Conservation (phyloP, 1,140 invertebrate genomes). For the Contarinia nasturtii region DNA sequence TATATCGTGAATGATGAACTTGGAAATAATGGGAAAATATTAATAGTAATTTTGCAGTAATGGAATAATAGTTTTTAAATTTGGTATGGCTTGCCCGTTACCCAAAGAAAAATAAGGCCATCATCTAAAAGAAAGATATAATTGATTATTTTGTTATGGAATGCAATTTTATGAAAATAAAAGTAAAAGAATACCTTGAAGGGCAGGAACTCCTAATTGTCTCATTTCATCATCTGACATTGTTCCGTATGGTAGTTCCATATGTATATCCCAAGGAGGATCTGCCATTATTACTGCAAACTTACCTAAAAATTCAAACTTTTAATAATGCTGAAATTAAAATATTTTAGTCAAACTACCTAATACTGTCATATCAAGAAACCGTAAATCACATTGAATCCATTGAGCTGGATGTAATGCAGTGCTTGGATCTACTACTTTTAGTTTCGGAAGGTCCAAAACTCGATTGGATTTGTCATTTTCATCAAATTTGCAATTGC, state of each 20-base stretch:
- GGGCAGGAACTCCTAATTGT: slow-evolving; percentile 66
- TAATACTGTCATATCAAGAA: slow-evolving; percentile 87
- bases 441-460: slow-evolving; percentile 8
- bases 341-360: no score
- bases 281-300: slow-evolving; percentile 91
- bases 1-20: no score
- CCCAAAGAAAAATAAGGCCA: no score
- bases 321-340: no score
- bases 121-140: no score
- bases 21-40: no score
- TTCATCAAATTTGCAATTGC: slow-evolving; percentile 5
- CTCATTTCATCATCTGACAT: slow-evolving; percentile 92
- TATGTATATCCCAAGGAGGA: slow-evolving; percentile 93
- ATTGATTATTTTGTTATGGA: no score
- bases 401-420: slow-evolving; percentile 80
- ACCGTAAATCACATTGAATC: slow-evolving; percentile 88
- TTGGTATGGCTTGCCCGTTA: no score
- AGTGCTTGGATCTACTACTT: slow-evolving; percentile 27
- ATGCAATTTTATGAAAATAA: no score
- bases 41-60: no score
- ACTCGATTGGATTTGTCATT: slow-evolving; percentile 22
- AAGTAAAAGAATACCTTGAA: slow-evolving; percentile 91
- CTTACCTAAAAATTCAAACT: no score
- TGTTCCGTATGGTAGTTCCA: slow-evolving; percentile 81
- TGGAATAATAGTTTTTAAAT: no score